phyloP scores from a whole-genome alignment of 2,113 vertebrate species.

The Tympanuchus pallidicinctus region DNA sequence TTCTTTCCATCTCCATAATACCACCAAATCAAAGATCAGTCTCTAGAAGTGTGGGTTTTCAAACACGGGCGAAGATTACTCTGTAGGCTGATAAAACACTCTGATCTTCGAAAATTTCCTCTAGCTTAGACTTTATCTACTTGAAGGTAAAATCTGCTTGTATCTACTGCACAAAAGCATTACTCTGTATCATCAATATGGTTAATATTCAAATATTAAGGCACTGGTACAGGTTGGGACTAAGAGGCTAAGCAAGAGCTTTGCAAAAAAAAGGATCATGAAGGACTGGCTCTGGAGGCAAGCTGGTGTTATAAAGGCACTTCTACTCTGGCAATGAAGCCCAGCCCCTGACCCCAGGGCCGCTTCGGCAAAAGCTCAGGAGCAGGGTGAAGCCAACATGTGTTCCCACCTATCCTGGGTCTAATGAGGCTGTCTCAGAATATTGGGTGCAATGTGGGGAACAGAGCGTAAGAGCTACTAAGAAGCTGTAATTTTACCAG shows the following conservation, averaged over 20 bases:
- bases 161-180: not conserved
- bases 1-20: not conserved
- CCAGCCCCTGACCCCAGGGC: not conserved
- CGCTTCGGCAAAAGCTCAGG: not conserved
- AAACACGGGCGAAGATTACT: not conserved
- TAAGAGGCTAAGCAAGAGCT: not conserved
- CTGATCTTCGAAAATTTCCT: not conserved
- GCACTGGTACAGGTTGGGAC: not conserved
- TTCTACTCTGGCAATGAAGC: not conserved
- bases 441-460: not conserved
- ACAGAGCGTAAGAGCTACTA: not conserved
- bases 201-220: not conserved
- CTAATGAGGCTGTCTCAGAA: too few relatives aligned
- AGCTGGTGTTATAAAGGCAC: not conserved
- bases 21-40: not conserved
- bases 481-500: not conserved
- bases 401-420: not conserved
- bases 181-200: too few relatives aligned
- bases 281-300: not conserved
- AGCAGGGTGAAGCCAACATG: not conserved
- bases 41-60: not conserved
- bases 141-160: not conserved
- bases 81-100: not conserved
- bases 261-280: not conserved
- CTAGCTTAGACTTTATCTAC: not conserved